phyloP scores from a whole-genome alignment of 2,797 vertebrate species.

The Pseudomugil gertrudae region DNA sequence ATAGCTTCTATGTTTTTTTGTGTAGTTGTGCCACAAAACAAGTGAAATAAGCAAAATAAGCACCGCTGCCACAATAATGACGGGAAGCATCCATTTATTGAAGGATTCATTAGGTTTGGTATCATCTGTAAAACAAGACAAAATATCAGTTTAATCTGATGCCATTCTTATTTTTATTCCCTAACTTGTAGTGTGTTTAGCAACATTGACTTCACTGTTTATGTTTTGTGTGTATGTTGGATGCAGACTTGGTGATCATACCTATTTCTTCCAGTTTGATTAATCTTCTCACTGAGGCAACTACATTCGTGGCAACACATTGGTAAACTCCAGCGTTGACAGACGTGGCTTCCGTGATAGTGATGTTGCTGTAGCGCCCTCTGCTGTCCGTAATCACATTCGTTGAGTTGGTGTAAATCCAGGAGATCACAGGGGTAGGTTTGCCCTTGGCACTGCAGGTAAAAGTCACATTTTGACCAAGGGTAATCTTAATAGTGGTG shows the following conservation, averaged over 20 bases:
- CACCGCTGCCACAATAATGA: rapidly evolving
- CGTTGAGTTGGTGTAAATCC: not conserved
- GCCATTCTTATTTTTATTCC: not conserved
- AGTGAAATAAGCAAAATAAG: not conserved
- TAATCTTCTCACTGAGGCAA: constrained; percentile 38
- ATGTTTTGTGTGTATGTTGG: constrained; percentile 1
- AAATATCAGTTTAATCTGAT: not conserved
- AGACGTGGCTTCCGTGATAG: constrained; percentile 62
- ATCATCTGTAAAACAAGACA: constrained; percentile 45
- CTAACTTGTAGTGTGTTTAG: not conserved
- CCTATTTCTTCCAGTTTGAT: constrained; percentile 54
- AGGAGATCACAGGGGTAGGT: constrained; percentile 52
- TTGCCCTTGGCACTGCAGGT: constrained; percentile 64
- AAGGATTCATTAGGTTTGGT: not conserved
- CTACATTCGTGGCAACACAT: constrained; percentile 73
- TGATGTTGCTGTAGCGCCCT: constrained; percentile 36
- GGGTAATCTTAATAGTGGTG: rapidly evolving
- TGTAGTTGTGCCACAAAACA: rapidly evolving
- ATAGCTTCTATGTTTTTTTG: constrained; percentile 49
- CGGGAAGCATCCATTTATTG: rapidly evolving
- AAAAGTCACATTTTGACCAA: constrained; percentile 39
- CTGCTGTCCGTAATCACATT: constrained; percentile 35
- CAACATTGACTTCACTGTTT: too few species aligned
- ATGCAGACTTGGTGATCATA: constrained; percentile 30
- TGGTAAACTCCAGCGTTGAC: constrained; percentile 60